These are phyloP conservation scores for Crenichthys baileyi DNA, from an alignment of 2,797 vertebrate species.

Conservation along the genomic window DNA sequence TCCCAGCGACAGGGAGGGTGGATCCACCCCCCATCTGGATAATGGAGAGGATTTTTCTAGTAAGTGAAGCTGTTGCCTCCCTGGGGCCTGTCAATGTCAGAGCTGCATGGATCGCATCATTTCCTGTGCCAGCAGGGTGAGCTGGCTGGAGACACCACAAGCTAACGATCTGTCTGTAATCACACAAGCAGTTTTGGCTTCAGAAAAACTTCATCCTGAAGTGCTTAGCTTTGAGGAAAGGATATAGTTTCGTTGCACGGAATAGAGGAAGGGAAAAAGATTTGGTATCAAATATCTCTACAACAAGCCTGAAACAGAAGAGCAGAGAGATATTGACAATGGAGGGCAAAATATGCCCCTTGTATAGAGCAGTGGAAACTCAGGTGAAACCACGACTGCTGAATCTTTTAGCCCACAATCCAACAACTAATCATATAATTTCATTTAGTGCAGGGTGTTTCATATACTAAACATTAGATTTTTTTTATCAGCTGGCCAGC, in stretches of 20 bases:
- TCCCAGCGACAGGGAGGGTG: conserved; percentile 74
- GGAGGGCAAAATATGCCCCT: conserved; percentile 38
- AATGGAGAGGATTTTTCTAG: conserved; percentile 77
- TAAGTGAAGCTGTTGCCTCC: conserved; percentile 79
- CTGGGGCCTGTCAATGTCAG: conserved; percentile 81
- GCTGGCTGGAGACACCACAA: conserved; percentile 72
- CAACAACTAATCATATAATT: conserved; percentile 18
- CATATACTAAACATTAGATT: too few species aligned
- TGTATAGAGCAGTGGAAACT: conserved; percentile 23
- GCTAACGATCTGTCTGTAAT: conserved; percentile 82
- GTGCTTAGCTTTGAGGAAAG: conserved; percentile 77
- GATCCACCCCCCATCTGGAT: conserved; percentile 62
- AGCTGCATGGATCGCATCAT: conserved; percentile 76
- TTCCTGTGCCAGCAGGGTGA: conserved; percentile 77
- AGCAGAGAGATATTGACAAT: conserved; percentile 47
- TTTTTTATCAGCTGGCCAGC: not conserved
- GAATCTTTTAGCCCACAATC: conserved; percentile 35
- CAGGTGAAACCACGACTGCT: conserved; percentile 33
- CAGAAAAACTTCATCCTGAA: conserved; percentile 80
- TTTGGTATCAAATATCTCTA: conserved; percentile 66
- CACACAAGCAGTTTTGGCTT: conserved; percentile 78
- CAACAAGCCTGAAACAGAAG: conserved; percentile 62
- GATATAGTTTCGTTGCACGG: conserved; percentile 75
- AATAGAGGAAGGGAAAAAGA: conserved; percentile 45
- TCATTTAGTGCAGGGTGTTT: not conserved